Conservation (phyloP, 2,113 vertebrate genomes). For the Cinclus mexicanus region DNA sequence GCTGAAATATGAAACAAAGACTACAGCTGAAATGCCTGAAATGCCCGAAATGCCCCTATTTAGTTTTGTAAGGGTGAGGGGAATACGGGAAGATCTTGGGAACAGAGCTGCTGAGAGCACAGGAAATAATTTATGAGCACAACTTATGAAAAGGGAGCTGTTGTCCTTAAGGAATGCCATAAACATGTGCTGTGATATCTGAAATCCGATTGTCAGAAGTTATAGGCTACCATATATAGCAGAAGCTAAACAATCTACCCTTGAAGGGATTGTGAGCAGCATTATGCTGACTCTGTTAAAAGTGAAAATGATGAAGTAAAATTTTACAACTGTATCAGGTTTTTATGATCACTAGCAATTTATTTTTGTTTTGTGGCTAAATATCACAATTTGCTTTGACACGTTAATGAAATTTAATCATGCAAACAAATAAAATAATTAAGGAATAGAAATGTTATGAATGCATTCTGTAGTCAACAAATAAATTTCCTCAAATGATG, state of each 20-base stretch:
- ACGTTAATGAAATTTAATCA: neutral
- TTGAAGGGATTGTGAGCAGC: neutral
- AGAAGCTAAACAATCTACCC: neutral
- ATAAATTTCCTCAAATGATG: neutral
- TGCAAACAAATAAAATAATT: neutral
- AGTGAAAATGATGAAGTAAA: neutral
- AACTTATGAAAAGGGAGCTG: neutral
- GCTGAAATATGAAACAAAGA: neutral
- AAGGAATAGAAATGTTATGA: neutral
- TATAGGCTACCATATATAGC: neutral
- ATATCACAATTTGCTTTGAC: neutral
- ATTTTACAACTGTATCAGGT: neutral
- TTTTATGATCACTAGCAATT: neutral
- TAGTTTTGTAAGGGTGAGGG: neutral
- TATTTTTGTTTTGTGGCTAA: slow-evolving; percentile 1
- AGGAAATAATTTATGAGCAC: neutral
- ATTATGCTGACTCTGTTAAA: neutral
- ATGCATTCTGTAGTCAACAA: neutral
- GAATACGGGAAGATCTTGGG: neutral
- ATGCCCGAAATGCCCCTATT: neutral
- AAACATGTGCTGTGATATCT: neutral
- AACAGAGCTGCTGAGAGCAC: neutral
- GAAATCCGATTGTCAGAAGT: neutral
- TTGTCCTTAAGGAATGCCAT: neutral
- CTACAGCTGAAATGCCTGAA: neutral